Conservation (phyloP, 2,797 vertebrate species). For the Bradypus variegatus region DNA sequence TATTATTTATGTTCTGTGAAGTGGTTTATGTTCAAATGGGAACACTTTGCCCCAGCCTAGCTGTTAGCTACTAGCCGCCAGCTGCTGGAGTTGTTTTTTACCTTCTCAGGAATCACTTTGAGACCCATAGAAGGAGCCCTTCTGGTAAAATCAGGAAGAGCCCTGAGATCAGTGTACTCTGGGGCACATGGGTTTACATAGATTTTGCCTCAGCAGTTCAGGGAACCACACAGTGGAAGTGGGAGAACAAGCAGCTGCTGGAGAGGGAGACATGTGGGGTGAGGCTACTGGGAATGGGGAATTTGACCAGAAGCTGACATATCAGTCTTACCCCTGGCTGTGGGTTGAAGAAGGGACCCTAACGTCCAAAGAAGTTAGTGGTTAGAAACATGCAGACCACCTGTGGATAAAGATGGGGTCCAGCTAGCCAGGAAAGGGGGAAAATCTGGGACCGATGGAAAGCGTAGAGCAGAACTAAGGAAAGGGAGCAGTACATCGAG, state of each 20-base stretch:
- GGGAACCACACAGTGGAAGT: neutral
- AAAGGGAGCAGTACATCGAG: neutral
- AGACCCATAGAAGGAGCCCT: neutral
- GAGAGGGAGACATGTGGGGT: neutral
- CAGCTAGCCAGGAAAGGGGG: neutral
- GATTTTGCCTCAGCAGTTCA: neutral
- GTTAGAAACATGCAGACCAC: neutral
- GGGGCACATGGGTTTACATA: neutral
- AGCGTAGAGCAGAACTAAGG: neutral
- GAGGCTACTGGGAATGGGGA: neutral
- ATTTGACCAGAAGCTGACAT: neutral
- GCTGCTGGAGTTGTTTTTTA: neutral
- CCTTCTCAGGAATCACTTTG: constrained; percentile 4
- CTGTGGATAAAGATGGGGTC: neutral
- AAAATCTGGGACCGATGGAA: neutral
- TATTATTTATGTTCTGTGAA: constrained; percentile 24
- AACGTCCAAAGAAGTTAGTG: neutral
- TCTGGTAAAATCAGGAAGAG: neutral
- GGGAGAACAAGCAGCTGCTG: neutral
- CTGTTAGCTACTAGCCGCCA: constrained; percentile 8
- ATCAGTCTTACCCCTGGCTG: neutral
- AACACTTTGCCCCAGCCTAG: constrained; percentile 28
- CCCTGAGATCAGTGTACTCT: neutral
- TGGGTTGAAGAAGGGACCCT: neutral
- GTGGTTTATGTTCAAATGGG: constrained; percentile 33